These are phyloP conservation scores for Venturia canescens DNA, from an alignment of 1,140 invertebrate species.

Conservation along the genomic window DNA sequence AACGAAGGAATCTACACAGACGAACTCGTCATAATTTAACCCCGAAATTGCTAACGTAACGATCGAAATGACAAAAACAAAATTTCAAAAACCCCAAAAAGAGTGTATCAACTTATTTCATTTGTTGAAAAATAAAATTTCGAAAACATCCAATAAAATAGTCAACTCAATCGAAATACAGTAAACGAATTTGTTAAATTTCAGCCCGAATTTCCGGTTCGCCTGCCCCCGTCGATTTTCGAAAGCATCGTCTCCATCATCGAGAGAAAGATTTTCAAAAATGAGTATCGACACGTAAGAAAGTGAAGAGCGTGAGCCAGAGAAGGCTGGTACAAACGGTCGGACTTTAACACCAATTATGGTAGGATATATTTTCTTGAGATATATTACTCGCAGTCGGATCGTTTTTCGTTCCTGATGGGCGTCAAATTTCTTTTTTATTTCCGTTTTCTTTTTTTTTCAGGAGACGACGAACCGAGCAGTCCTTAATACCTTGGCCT, in stretches of 20 bases:
- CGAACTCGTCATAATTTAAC: not conserved
- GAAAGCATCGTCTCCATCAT: too few species aligned
- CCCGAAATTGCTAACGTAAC: not conserved
- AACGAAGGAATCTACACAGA: not conserved
- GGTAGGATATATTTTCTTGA: not conserved
- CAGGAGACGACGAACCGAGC: not conserved
- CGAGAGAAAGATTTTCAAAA: too few species aligned
- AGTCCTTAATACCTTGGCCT: slow-evolving; percentile 27
- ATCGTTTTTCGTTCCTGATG: slow-evolving; percentile 21
- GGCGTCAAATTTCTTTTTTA: slow-evolving; percentile 6
- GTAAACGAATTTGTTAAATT: too few species aligned
- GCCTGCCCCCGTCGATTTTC: too few species aligned
- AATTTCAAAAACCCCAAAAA: not conserved
- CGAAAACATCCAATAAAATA: too few species aligned
- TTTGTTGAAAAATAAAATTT: too few species aligned
- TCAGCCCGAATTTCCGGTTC: too few species aligned
- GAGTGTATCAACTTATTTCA: not conserved
- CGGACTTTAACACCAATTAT: slow-evolving; percentile 2
- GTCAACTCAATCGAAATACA: too few species aligned
- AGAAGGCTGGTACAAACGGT: not conserved
- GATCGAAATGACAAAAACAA: not conserved
- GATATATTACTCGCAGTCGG: not conserved
- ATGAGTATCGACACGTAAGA: too few species aligned
- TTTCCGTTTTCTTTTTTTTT: not conserved
- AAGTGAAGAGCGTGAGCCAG: too few species aligned